Conservation (phyloP, 2,113 vertebrate genomes). For the Pandion haliaetus region DNA sequence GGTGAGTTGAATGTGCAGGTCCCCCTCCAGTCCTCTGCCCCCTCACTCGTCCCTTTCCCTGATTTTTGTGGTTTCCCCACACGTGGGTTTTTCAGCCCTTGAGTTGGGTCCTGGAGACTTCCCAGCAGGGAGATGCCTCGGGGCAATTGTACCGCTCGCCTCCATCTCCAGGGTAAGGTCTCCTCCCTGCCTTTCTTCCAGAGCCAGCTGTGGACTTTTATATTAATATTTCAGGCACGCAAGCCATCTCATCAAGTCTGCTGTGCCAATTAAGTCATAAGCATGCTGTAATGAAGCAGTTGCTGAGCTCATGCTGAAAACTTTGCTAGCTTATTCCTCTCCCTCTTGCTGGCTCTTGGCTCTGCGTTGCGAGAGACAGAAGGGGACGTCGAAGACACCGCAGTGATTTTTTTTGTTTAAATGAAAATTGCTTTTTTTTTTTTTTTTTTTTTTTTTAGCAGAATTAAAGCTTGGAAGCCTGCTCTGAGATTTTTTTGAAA, state of each 20-base stretch:
- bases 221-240: neutral
- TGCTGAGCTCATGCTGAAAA: neutral
- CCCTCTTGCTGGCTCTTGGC: neutral
- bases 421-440: neutral
- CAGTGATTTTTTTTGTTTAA: neutral
- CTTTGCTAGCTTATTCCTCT: neutral
- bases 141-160: neutral
- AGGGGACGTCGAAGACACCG: neutral
- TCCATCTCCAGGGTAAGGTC: neutral
- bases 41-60: neutral
- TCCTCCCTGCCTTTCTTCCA: neutral
- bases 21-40: neutral
- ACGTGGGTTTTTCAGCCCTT: neutral
- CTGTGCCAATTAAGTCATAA: neutral
- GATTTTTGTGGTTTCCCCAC: neutral
- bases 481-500: neutral
- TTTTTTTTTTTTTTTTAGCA: neutral
- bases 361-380: neutral
- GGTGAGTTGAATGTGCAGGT: neutral
- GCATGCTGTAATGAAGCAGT: neutral
- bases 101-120: neutral
- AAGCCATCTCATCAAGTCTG: neutral
- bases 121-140: neutral
- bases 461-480: neutral
- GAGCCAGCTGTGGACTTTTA: neutral